A percentile compares a stretch with the other conserved stretches of the same genome.
Evolutionary conservation across 1,140 invertebrate species (phyloP).

Genomic region (Bathynomus jamesi): DNA sequence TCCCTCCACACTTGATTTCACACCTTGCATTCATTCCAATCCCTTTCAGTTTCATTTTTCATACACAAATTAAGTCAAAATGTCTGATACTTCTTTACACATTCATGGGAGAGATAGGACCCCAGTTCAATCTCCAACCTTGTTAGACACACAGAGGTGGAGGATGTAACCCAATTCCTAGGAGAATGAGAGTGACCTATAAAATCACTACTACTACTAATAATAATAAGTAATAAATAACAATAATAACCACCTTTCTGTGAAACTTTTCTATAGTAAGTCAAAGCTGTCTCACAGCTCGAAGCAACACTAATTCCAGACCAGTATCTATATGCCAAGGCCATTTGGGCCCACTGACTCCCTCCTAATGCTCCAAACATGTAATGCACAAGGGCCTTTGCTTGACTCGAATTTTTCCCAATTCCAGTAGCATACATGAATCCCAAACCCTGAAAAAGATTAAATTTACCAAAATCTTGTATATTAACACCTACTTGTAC

Average conservation of each 20-base stretch:
- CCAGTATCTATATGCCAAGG: conserved; percentile 80
- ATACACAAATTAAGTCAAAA: no score
- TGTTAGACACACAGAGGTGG: no score
- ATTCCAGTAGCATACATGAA: conserved; percentile 85
- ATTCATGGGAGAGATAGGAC: no score
- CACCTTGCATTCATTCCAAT: no score
- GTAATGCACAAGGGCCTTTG: conserved; percentile 82
- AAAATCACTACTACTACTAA: no score
- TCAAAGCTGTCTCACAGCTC: conserved; percentile 83
- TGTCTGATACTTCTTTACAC: no score
- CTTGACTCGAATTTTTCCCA: conserved; percentile 72
- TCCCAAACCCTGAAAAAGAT: conserved; percentile 67
- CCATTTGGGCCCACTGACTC: conserved; percentile 88
- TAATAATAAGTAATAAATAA: no score
- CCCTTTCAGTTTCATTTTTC: no score
- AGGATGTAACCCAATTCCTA: no score
- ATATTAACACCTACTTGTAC: not conserved
- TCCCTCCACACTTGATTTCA: no score
- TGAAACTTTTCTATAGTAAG: conserved; percentile 77
- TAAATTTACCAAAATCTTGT: conserved; percentile 10
- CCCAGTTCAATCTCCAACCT: no score
- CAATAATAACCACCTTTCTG: conserved; percentile 72
- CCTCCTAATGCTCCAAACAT: conserved; percentile 82
- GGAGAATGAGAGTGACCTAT: no score
- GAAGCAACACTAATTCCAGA: conserved; percentile 76